A percentile compares a stretch with the other conserved stretches of the same genome.
Conservation (phyloP, 2,888 invertebrate genomes). For the Dichetophora obliterata region DNA sequence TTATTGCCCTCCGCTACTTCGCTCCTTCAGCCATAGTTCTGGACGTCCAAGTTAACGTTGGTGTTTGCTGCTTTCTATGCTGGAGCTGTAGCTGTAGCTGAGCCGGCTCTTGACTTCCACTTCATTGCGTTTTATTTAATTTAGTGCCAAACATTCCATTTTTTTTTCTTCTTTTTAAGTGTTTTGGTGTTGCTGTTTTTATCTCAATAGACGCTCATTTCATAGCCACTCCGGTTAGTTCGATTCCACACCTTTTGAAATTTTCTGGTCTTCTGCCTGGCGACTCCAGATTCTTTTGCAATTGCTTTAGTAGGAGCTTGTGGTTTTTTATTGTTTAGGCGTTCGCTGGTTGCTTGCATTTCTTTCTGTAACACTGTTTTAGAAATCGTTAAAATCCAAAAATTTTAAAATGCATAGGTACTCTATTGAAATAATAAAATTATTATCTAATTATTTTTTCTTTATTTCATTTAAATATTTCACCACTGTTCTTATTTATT, state of each 20-base stretch:
- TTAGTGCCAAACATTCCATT: neutral
- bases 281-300: constrained; percentile 3
- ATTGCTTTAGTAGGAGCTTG: neutral
- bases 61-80: constrained; percentile 37
- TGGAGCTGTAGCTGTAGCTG: constrained; percentile 36
- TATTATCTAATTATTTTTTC: constrained; percentile 37
- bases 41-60: neutral
- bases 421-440: no score
- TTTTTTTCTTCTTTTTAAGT: neutral
- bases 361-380: neutral
- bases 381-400: neutral
- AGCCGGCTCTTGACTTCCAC: constrained; percentile 22
- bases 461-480: constrained; percentile 29
- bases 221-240: constrained; percentile 14
- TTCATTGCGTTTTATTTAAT: constrained; percentile 26
- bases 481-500: neutral
- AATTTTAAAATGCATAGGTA: neutral
- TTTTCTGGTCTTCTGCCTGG: neutral
- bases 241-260: constrained; percentile 26
- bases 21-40: neutral
- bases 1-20: constrained; percentile 30
- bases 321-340: neutral
- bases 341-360: neutral
- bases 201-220: constrained; percentile 9
- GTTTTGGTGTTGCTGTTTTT: neutral